A percentile compares a stretch with the other conserved stretches of the same genome.
Evolutionary conservation across 2,888 invertebrate species (phyloP).

Genomic region (Pachymerium ferrugineum): DNA sequence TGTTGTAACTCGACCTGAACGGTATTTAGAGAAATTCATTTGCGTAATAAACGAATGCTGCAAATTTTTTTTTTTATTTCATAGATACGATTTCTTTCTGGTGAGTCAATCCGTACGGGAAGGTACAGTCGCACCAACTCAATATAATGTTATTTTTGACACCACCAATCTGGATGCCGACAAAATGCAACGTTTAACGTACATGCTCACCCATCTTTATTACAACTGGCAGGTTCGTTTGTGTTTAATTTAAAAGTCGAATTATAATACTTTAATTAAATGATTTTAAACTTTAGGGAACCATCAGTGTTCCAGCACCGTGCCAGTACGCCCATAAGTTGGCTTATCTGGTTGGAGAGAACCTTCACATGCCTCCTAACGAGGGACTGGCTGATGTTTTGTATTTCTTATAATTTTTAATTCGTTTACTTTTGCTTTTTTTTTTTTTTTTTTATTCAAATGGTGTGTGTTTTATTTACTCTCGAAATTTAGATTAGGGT

Average conservation of each 20-base stretch:
- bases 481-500: too few relatives aligned
- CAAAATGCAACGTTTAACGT: slow-evolving; percentile 72
- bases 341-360: slow-evolving; percentile 79
- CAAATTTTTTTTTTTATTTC: slow-evolving; percentile 40
- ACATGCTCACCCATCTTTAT: slow-evolving; percentile 81
- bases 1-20: slow-evolving; percentile 60
- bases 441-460: too few relatives aligned
- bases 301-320: slow-evolving; percentile 79
- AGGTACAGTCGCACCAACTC: slow-evolving; percentile 86
- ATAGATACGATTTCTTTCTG: slow-evolving; percentile 81
- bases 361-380: slow-evolving; percentile 61
- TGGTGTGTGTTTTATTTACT: too few relatives aligned
- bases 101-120: slow-evolving; percentile 79
- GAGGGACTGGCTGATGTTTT: slow-evolving; percentile 47
- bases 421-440: too few relatives aligned
- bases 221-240: slow-evolving; percentile 85
- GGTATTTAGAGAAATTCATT: slow-evolving; percentile 40
- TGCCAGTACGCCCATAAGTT: slow-evolving; percentile 93
- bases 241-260: not conserved
- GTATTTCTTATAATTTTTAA: slow-evolving; percentile 48
- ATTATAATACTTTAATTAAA: not conserved
- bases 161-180: slow-evolving; percentile 63
- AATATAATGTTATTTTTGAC: slow-evolving; percentile 79
- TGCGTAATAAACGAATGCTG: not conserved
- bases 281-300: slow-evolving; percentile 48